Evolutionary conservation across 2,888 invertebrate genomes (phyloP).

Genomic region (Anthrax anthrax): DNA sequence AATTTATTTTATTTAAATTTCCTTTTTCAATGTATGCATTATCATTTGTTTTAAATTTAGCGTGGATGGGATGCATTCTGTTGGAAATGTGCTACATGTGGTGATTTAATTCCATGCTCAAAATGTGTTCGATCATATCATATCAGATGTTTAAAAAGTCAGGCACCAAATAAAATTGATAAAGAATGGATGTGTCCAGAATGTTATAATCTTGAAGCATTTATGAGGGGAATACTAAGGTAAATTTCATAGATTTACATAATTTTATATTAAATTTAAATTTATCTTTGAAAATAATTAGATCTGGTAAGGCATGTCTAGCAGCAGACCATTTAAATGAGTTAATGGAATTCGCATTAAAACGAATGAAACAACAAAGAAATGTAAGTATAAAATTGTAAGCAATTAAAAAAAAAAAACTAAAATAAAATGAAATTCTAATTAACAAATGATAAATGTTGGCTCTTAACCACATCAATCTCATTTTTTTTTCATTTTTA

Average conservation of each 20-base stretch:
- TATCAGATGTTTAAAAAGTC: slow-evolving; percentile 52
- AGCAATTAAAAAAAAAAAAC: neutral
- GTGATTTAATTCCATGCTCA: slow-evolving; percentile 49
- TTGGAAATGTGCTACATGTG: slow-evolving; percentile 78
- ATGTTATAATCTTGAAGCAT: slow-evolving; percentile 51
- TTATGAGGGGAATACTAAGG: slow-evolving; percentile 23
- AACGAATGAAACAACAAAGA: slow-evolving; percentile 62
- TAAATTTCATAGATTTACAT: slow-evolving; percentile 10
- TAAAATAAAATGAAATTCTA: too few species aligned
- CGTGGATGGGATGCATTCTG: slow-evolving; percentile 61
- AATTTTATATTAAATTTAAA: neutral
- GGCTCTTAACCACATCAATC: too few species aligned
- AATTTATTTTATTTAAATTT: neutral
- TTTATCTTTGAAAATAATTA: slow-evolving; percentile 8
- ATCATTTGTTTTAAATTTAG: slow-evolving; percentile 19
- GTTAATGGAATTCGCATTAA: slow-evolving; percentile 62
- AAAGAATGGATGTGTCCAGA: slow-evolving; percentile 76
- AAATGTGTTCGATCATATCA: slow-evolving; percentile 80
- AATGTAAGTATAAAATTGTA: slow-evolving; percentile 46
- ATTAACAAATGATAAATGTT: too few species aligned
- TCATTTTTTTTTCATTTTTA: too few species aligned
- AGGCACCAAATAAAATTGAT: slow-evolving; percentile 33
- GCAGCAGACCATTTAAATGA: slow-evolving; percentile 51
- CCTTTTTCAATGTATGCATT: neutral
- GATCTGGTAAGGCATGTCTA: slow-evolving; percentile 23